Conservation (phyloP, 2,113 vertebrate genomes). For the Tachysurus fulvidraco region DNA sequence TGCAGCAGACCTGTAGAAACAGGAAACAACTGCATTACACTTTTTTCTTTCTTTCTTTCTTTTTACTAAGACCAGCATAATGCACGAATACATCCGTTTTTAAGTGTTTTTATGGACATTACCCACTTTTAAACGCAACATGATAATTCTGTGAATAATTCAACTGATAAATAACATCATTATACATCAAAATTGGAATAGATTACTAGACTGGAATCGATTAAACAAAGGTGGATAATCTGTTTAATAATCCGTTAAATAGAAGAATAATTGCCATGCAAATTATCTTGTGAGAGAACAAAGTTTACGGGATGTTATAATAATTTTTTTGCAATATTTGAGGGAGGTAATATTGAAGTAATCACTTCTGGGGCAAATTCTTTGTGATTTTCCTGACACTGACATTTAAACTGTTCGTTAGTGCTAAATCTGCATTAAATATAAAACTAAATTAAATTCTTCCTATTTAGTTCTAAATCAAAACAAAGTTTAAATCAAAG, state of each 20-base stretch:
- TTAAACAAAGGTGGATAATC: not conserved
- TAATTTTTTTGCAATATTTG: not conserved
- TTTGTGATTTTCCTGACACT: not conserved
- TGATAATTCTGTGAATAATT: not conserved
- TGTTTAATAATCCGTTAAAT: constrained; percentile 3
- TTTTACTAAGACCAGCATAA: not conserved
- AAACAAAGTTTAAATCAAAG: not conserved
- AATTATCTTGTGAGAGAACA: not conserved
- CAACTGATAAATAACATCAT: not conserved
- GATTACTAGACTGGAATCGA: not conserved
- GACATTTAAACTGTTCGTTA: not conserved
- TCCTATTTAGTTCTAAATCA: not conserved
- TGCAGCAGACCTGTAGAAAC: constrained; percentile 80
- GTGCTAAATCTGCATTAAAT: not conserved
- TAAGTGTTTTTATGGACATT: not conserved
- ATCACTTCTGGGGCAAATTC: not conserved
- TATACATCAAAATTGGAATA: not conserved
- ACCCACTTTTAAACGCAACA: not conserved
- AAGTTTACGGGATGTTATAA: not conserved
- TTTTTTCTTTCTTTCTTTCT: not conserved
- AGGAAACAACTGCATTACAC: constrained; percentile 4
- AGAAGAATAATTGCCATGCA: not conserved
- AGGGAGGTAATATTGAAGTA: not conserved
- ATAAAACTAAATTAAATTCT: not conserved
- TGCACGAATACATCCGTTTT: not conserved